Evolutionary conservation across 2,888 invertebrate species (phyloP).

Genomic region (Ormyrus pomaceus): DNA sequence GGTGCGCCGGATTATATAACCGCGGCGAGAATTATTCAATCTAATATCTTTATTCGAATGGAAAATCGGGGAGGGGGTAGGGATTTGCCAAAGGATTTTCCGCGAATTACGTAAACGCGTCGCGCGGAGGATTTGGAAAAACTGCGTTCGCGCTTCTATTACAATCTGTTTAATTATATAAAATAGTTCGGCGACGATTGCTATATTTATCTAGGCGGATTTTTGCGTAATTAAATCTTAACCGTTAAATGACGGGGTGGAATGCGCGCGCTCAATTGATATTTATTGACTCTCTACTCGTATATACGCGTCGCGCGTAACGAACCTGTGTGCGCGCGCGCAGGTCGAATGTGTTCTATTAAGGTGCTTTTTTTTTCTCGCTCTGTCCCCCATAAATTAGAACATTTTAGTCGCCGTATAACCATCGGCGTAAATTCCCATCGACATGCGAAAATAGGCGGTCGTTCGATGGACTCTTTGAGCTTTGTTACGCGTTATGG

Average conservation of each 20-base stretch:
- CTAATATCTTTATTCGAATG: conserved; percentile 9
- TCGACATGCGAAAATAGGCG: conserved; percentile 9
- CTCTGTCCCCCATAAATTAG: conserved; percentile 5
- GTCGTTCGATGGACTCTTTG: background rate
- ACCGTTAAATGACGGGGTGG: background rate
- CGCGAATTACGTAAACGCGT: conserved; percentile 12
- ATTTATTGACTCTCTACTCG: conserved; percentile 20
- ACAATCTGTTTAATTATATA: conserved; percentile 26
- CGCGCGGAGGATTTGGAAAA: background rate
- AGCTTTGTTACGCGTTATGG: no score
- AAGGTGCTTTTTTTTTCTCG: background rate
- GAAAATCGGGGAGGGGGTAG: background rate
- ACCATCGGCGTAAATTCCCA: conserved; percentile 1
- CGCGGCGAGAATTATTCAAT: background rate
- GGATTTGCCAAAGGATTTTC: background rate
- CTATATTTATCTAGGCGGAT: background rate
- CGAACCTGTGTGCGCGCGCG: background rate
- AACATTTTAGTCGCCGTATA: background rate
- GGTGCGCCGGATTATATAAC: background rate
- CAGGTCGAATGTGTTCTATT: background rate
- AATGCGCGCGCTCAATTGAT: conserved; percentile 28
- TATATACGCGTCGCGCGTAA: conserved; percentile 1
- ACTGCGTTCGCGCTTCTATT: background rate
- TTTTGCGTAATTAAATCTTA: conserved; percentile 31
- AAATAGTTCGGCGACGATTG: background rate